Conservation (phyloP, 2,797 vertebrate genomes). For the Melanotaenia nigrans region DNA sequence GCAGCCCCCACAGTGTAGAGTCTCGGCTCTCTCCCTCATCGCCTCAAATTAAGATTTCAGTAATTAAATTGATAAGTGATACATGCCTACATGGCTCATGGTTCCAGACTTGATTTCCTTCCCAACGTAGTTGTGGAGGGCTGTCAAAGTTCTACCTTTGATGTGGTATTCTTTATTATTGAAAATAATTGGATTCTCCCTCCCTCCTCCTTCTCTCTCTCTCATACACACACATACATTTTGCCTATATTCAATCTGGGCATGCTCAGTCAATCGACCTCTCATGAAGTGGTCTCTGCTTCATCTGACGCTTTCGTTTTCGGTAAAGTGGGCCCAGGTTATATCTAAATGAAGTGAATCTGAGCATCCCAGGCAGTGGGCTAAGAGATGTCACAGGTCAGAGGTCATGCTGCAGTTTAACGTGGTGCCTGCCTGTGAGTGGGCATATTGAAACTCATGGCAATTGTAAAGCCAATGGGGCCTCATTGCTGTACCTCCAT, state of each 20-base stretch:
- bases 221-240: constrained; percentile 34
- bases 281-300: constrained; percentile 39
- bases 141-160: constrained; percentile 82
- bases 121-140: constrained; percentile 73
- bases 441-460: constrained; percentile 36
- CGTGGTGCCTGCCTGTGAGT: constrained; percentile 58
- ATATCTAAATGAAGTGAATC: constrained; percentile 40
- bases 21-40: constrained; percentile 55
- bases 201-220: constrained; percentile 35
- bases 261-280: constrained; percentile 77
- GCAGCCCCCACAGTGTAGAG: constrained; percentile 50
- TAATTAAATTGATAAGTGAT: constrained; percentile 86
- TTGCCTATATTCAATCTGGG: constrained; percentile 59
- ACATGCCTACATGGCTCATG: constrained; percentile 78
- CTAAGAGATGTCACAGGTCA: constrained; percentile 47
- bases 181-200: constrained; percentile 83
- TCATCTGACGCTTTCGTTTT: constrained; percentile 49
- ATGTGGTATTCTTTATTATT: constrained; percentile 84
- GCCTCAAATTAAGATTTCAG: constrained; percentile 82
- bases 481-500: constrained; percentile 56
- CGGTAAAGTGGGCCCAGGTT: constrained; percentile 27
- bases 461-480: constrained; percentile 38
- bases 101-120: constrained; percentile 81
- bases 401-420: constrained; percentile 65
- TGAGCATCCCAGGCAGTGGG: constrained; percentile 20